Evolutionary conservation across 2,113 vertebrate genomes (phyloP), one percentile per base, ranked within the genome.

Genomic region (Vicugna pacos): DNA sequence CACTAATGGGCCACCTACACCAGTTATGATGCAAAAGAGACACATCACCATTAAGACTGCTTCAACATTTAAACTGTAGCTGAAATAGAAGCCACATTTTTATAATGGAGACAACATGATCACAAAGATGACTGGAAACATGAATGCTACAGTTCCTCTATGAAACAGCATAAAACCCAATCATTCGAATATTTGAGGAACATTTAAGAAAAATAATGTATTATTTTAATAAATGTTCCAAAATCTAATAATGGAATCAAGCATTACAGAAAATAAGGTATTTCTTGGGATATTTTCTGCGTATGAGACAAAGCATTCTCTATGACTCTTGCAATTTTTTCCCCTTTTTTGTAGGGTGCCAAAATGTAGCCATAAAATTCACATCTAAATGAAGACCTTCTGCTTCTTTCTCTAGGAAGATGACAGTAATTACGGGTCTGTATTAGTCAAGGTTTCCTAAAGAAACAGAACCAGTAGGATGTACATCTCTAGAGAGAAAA

Each of bases 11-110:
- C 96, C 94, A 97, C 76, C 89, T 64, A 97, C 58, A 94, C 67
- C 46, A 95, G 96, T 98, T 96, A 93, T 79, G 48, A 95, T 96
- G 56, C 13, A 10, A 88, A 98, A 98, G 97, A 98, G 97, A 98
- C 97, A 97, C 92, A 97, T 69, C 67, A 50, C 56, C 89, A 93
- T 95, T 98, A 97, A 94, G 85, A 96, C 76, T 96, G 96, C 97
- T 91, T 94, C 93, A 97, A 97, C 58, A 85, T 94, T 97, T 82
- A 70, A 93, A 70, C 72, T 95, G 5, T 97, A 98, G 98, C 0
- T 64, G 93, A 95, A 50, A 77, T 0, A 0, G 17, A 35, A 96
- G 20, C 42, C 88, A 28, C 88, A 62, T n/a, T 93, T 88, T 64
- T 79, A 0, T 75, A 89, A 56, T 69, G 17, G 26, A 81, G 32